phyloP scores from a whole-genome alignment of 2,113 vertebrate genomes.

The Emydocephalus ijimae region DNA sequence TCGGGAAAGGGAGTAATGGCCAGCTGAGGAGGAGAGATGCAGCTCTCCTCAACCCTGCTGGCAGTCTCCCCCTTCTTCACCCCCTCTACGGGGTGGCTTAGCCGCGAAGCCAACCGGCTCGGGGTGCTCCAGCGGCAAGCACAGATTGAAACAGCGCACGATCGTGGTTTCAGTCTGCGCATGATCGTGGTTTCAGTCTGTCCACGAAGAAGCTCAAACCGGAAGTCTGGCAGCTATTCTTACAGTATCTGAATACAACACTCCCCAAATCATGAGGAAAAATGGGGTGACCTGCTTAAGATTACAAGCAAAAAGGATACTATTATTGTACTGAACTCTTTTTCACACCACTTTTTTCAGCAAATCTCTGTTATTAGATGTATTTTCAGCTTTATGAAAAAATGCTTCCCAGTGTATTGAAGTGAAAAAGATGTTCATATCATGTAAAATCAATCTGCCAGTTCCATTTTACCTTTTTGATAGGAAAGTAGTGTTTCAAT shows the following conservation, averaged over 20 bases:
- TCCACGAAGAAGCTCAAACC: too few species aligned
- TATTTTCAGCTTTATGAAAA: neutral
- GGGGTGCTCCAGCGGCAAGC: too few species aligned
- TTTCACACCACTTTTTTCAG: neutral
- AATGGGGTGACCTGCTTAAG: neutral
- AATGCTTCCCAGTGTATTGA: neutral
- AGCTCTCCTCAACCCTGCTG: too few species aligned
- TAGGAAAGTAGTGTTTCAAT: neutral
- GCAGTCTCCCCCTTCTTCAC: too few species aligned
- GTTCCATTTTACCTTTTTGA: neutral
- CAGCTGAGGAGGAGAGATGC: too few species aligned
- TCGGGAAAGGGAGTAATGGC: too few species aligned
- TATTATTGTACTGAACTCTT: neutral
- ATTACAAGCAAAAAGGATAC: neutral
- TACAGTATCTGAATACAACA: neutral
- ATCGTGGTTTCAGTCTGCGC: too few species aligned
- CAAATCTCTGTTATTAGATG: neutral
- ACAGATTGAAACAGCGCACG: too few species aligned
- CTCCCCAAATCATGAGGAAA: neutral
- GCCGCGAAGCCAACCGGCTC: too few species aligned
- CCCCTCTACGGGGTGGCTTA: too few species aligned
- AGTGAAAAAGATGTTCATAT: neutral
- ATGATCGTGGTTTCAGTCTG: too few species aligned
- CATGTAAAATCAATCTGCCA: neutral
- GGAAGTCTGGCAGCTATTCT: neutral